Conservation (phyloP, 2,113 vertebrate genomes). For the Actenoides lindsayi region DNA sequence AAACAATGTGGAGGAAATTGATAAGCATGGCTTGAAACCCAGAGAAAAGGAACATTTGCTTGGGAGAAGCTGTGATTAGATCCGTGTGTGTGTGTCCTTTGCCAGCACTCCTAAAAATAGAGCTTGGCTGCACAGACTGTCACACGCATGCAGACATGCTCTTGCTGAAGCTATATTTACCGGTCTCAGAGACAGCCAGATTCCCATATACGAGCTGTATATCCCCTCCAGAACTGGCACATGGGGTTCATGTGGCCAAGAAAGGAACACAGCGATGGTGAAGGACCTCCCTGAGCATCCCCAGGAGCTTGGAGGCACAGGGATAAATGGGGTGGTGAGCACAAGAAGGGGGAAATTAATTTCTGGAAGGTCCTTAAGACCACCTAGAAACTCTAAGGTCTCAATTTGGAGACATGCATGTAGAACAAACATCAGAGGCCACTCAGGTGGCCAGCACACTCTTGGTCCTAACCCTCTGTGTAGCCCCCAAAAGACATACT, state of each 20-base stretch:
- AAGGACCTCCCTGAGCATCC: background rate
- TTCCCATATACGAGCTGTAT: background rate
- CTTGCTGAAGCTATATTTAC: conserved; percentile 20
- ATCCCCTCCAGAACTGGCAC: background rate
- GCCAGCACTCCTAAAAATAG: conserved; percentile 55
- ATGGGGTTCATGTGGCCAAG: accelerated
- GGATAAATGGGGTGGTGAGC: background rate
- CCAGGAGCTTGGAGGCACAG: accelerated
- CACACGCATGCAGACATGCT: conserved; percentile 48
- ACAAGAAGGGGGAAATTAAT: background rate
- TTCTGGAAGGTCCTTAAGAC: background rate
- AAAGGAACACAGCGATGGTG: background rate
- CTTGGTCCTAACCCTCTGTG: background rate
- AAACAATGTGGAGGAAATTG: conserved; percentile 40
- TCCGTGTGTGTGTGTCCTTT: background rate
- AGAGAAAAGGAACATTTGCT: conserved; percentile 17
- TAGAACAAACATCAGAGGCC: background rate
- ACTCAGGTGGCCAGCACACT: background rate
- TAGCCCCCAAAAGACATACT: background rate
- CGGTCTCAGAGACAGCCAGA: background rate
- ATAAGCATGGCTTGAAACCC: conserved; percentile 27
- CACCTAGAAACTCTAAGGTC: background rate
- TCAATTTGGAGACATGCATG: accelerated
- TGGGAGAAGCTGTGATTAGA: conserved; percentile 38
- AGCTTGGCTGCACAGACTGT: conserved; percentile 49